phyloP scores from a whole-genome alignment of 2,113 vertebrate genomes.

The Nothobranchius furzeri region DNA sequence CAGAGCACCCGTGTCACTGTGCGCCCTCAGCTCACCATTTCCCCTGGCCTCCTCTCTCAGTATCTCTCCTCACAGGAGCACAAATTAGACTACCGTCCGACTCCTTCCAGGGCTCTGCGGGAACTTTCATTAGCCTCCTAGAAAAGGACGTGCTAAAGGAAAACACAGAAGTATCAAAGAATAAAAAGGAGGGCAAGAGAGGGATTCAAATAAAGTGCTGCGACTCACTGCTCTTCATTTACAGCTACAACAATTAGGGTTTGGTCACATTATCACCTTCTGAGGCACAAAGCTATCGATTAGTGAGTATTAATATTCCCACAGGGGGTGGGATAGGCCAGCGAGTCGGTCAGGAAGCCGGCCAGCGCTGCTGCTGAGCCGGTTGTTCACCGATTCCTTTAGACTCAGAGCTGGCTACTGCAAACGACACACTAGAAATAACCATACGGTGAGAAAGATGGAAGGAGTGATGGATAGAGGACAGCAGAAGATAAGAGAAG shows the following conservation, averaged over 20 bases:
- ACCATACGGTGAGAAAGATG: conserved; percentile 41
- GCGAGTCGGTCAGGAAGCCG: conserved; percentile 39
- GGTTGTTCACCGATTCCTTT: conserved; percentile 13
- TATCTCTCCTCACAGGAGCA: conserved; percentile 58
- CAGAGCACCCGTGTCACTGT: conserved; percentile 14
- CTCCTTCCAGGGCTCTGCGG: conserved; percentile 49
- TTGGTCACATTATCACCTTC: conserved; percentile 61
- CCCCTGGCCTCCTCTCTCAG: conserved; percentile 47
- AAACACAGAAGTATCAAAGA: neutral
- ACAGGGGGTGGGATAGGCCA: conserved; percentile 48
- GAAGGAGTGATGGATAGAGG: conserved; percentile 3
- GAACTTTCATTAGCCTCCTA: conserved; percentile 62
- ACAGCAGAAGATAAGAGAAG: conserved; percentile 25
- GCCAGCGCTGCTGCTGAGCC: conserved; percentile 32
- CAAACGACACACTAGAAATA: conserved; percentile 37
- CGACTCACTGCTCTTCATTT: conserved; percentile 65
- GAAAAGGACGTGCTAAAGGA: conserved; percentile 33
- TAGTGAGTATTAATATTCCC: conserved; percentile 64
- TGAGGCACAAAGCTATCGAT: conserved; percentile 70
- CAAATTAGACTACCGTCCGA: conserved; percentile 70
- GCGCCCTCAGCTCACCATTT: conserved; percentile 25
- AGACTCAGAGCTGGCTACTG: conserved; percentile 38
- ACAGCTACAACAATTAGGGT: conserved; percentile 69
- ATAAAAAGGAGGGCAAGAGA: neutral
- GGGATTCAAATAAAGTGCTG: conserved; percentile 53